Evolutionary conservation across 1,140 invertebrate genomes (phyloP), one percentile per base, ranked within the genome.

Genomic region (Drosophila navojoa): DNA sequence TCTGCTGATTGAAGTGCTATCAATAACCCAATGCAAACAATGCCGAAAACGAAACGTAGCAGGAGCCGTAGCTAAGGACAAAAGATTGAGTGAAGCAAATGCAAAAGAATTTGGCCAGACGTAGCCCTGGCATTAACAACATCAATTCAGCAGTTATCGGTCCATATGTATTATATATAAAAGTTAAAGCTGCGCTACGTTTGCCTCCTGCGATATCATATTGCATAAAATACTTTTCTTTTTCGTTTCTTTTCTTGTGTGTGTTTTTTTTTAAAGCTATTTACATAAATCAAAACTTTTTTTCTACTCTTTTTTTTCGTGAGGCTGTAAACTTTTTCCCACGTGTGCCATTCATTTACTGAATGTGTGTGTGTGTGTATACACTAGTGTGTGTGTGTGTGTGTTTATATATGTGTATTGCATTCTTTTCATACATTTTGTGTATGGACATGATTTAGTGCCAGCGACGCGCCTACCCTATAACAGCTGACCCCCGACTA

Each of bases 1-100:
- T 89, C 64, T 81, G 86, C 76, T 73, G 82, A 86, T 86, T 86
- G 82, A 86, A 86, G 82, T 81, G 81, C 84, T 68, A 86, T 86
- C 82, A 86, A 86, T 86, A 86, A 82, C 84, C 61, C 64, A 72
- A 74, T 72, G 82, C 76, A 79, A 89, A 79, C 71, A 86, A 72
- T 61, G 71, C 19, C 19, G 19, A 22, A 22, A 22, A 1, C 19
- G 19, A 22, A 22, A 22, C 19, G 19, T 2, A 22, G 19, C 19
- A 22, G 19, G 19, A 22, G 19, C 19, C 78, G 61, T n/a, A 68
- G 71, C 35, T 11, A 38, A 11, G 27, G n/a, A 57, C 44, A 57
- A 52, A 44, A 57, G 42, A 47, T 29, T 35, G 11, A 22, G 5
- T 29, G 32, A 58, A 53, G n/a, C 5, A 52, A 10, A 61, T 16